Conservation (phyloP, 2,888 invertebrate genomes). For the Rosalia funebris region DNA sequence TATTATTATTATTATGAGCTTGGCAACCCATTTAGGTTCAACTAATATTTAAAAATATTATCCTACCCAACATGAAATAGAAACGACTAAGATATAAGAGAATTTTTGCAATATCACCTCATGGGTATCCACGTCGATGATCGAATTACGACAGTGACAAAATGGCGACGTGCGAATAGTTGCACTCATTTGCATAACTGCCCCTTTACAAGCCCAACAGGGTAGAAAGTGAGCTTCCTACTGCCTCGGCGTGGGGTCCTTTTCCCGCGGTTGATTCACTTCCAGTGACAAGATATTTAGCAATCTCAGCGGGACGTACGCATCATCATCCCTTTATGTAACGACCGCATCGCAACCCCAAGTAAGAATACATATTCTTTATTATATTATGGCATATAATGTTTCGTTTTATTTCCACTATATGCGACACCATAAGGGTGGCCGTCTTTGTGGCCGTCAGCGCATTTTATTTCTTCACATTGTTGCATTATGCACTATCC, state of each 20-base stretch:
- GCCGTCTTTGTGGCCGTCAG: background rate
- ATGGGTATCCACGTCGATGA: conserved; percentile 4
- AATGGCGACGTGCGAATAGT: conserved; percentile 28
- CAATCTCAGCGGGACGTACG: conserved; percentile 48
- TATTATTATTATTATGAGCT: too few species aligned
- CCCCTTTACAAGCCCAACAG: conserved; percentile 19
- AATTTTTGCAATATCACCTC: conserved; percentile 8
- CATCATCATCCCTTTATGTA: conserved; percentile 48
- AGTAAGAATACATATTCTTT: conserved; percentile 36
- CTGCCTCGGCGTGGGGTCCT: conserved; percentile 20
- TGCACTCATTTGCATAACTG: conserved; percentile 27
- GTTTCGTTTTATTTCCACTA: conserved; percentile 26
- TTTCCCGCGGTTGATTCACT: conserved; percentile 36
- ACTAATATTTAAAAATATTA: too few species aligned
- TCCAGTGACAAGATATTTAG: conserved; percentile 51
- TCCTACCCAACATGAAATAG: too few species aligned
- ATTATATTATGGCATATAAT: conserved; percentile 21
- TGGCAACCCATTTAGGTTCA: too few species aligned
- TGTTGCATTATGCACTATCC: too few species aligned
- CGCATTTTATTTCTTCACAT: too few species aligned
- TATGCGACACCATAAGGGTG: conserved; percentile 14
- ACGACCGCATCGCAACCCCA: conserved; percentile 43
- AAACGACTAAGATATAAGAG: too few species aligned
- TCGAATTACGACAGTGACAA: conserved; percentile 22
- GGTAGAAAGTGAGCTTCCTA: conserved; percentile 18